Evolutionary conservation across 2,113 vertebrate genomes (phyloP).

Genomic region (Phalacrocorax pelagicus): DNA sequence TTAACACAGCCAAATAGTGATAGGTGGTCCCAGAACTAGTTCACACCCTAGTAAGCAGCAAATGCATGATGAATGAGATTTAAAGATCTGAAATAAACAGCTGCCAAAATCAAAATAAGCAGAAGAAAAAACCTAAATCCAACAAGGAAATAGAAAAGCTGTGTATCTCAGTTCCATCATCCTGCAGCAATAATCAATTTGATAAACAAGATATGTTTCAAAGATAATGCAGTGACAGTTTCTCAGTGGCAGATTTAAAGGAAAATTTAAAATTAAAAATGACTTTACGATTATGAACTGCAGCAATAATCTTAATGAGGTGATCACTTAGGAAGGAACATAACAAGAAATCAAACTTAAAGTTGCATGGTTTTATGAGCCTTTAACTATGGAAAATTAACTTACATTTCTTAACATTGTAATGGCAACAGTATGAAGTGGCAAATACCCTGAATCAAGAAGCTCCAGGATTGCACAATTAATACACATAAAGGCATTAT

Average conservation of each 20-base stretch:
- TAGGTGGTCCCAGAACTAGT: neutral
- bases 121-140: neutral
- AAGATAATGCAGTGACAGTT: neutral
- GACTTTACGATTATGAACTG: neutral
- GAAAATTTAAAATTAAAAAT: constrained; percentile 1
- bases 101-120: neutral
- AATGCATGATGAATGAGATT: neutral
- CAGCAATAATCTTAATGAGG: neutral
- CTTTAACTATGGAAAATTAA: neutral
- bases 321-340: neutral
- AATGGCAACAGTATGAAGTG: neutral
- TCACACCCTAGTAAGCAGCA: neutral
- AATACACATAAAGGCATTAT: neutral
- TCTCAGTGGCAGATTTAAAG: neutral
- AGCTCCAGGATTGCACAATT: neutral
- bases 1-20: neutral
- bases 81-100: neutral
- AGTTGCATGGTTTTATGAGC: neutral
- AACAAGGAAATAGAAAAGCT: neutral
- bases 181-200: neutral
- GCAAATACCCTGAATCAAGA: neutral
- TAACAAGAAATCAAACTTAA: constrained; percentile 4
- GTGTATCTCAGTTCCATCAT: neutral
- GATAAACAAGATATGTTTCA: neutral
- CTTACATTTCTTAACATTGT: neutral